These are phyloP conservation scores for Nycticryphes semicollaris DNA, from an alignment of 2,113 vertebrate species.

Conservation along the genomic window DNA sequence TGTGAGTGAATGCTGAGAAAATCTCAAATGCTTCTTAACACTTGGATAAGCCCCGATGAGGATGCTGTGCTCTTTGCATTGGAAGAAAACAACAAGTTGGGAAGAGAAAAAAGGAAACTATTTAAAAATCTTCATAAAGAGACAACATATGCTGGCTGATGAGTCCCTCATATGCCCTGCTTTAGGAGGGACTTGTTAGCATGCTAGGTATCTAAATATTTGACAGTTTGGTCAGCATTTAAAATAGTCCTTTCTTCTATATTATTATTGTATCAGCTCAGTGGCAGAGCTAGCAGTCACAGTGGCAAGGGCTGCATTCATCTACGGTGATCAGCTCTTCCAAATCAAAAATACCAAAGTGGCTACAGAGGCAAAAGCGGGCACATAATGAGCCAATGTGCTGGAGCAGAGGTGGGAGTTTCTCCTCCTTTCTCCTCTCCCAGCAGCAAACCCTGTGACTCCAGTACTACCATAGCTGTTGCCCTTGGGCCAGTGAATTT, in stretches of 20 bases:
- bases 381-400: neutral
- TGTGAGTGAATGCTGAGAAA: neutral
- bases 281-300: neutral
- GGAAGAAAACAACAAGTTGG: neutral
- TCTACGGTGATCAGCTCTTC: neutral
- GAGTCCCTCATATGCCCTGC: neutral
- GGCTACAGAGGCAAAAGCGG: neutral
- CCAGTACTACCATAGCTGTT: neutral
- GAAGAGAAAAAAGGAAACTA: neutral
- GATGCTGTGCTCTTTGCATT: neutral
- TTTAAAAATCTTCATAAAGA: neutral
- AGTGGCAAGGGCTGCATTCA: neutral
- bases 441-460: neutral
- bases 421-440: neutral
- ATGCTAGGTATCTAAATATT: neutral
- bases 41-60: neutral
- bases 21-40: neutral
- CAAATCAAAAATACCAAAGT: rapidly evolving
- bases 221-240: neutral
- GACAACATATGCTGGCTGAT: neutral
- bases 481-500: conserved; percentile 10
- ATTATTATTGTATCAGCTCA: neutral
- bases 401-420: neutral
- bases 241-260: neutral
- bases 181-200: neutral